Conservation (phyloP, 2,113 vertebrate species). For the Barnardius zonarius region DNA sequence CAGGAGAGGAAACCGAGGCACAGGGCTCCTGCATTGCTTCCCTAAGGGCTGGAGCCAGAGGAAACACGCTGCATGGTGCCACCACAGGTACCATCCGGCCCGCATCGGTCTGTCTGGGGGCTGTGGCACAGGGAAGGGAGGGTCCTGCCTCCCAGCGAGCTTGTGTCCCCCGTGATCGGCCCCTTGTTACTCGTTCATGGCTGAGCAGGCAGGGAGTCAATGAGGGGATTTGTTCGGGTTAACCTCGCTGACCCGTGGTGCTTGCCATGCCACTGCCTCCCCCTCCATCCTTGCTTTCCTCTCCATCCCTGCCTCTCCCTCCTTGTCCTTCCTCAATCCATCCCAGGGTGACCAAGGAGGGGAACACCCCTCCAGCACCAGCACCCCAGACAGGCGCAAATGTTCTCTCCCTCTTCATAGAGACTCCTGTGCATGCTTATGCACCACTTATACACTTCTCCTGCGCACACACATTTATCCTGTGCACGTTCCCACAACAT, state of each 20-base stretch:
- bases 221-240: conserved; percentile 36
- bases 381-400: neutral
- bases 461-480: no score
- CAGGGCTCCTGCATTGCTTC: accelerated
- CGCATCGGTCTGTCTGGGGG: accelerated
- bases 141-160: accelerated
- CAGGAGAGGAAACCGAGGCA: neutral
- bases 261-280: neutral
- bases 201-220: conserved; percentile 42
- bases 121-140: accelerated
- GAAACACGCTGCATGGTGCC: accelerated
- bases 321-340: neutral
- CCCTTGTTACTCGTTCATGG: neutral
- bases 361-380: neutral
- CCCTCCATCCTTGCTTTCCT: neutral
- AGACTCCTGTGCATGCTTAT: accelerated
- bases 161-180: accelerated
- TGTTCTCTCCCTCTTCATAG: neutral
- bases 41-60: neutral
- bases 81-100: accelerated
- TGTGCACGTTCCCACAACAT: neutral
- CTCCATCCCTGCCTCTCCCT: neutral
- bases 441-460: no score
- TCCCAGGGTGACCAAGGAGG: accelerated
- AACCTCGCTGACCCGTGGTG: neutral